Conservation (phyloP, 2,797 vertebrate species). For the Chiroxiphia lanceolata region DNA sequence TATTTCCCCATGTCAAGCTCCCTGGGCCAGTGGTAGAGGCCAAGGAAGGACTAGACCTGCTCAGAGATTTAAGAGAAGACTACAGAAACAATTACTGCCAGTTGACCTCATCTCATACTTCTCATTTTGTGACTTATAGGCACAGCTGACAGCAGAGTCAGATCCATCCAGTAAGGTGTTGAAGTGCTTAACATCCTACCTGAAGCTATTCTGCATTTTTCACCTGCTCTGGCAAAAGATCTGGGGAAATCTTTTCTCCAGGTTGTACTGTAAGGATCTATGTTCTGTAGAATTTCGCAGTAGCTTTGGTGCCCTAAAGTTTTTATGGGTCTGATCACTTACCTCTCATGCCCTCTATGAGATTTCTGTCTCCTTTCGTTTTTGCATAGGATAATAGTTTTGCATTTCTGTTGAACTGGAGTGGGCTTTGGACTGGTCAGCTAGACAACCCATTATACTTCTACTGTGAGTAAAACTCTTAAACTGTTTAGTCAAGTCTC, state of each 20-base stretch:
- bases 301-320: neutral
- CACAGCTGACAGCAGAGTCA: neutral
- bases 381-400: neutral
- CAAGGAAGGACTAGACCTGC: neutral
- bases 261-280: neutral
- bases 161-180: neutral
- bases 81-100: neutral
- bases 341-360: neutral
- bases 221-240: neutral
- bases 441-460: neutral
- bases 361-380: neutral
- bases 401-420: neutral
- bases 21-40: neutral
- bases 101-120: neutral
- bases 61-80: neutral
- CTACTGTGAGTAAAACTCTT: constrained; percentile 1
- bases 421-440: neutral
- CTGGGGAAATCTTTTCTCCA: neutral
- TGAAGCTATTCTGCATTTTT: neutral
- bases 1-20: neutral
- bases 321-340: neutral
- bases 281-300: neutral
- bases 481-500: constrained; percentile 17
- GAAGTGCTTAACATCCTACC: neutral
- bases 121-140: neutral